Evolutionary conservation across 2,113 vertebrate genomes (phyloP).

Genomic region (Natator depressus): DNA sequence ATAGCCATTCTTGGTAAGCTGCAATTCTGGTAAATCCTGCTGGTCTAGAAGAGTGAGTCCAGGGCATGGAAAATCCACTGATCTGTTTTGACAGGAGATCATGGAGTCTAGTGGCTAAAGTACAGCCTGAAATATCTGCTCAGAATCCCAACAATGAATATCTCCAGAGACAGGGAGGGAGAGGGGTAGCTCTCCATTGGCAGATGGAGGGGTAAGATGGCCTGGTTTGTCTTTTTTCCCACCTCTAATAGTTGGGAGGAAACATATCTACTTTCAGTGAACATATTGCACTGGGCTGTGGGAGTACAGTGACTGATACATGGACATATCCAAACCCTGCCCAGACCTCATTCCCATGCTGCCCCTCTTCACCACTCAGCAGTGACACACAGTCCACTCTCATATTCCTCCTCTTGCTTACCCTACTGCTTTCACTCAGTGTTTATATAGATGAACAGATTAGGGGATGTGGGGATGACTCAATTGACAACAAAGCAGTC

Average conservation of each 20-base stretch:
- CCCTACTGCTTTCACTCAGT: neutral
- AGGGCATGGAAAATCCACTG: neutral
- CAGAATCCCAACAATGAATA: neutral
- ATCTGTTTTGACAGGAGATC: neutral
- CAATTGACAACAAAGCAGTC: neutral
- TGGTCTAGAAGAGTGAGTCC: neutral
- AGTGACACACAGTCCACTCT: neutral
- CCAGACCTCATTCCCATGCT: conserved; percentile 26
- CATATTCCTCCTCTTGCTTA: neutral
- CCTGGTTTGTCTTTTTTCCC: conserved; percentile 70
- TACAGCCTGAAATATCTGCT: neutral
- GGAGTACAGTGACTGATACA: conserved; percentile 48
- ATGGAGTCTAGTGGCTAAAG: neutral
- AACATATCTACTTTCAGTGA: conserved; percentile 67
- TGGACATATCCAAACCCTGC: conserved; percentile 23
- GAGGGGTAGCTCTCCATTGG: conserved; percentile 29
- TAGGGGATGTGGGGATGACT: neutral
- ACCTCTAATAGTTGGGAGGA: conserved; percentile 71
- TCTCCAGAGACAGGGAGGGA: neutral
- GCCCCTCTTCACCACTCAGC: neutral
- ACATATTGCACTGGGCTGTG: conserved; percentile 66
- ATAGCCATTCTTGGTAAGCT: neutral
- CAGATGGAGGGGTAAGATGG: conserved; percentile 64
- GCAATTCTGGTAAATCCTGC: neutral
- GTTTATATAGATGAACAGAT: accelerated